Evolutionary conservation across 2,888 invertebrate species (phyloP).

Genomic region (Meteorus cinctellus): DNA sequence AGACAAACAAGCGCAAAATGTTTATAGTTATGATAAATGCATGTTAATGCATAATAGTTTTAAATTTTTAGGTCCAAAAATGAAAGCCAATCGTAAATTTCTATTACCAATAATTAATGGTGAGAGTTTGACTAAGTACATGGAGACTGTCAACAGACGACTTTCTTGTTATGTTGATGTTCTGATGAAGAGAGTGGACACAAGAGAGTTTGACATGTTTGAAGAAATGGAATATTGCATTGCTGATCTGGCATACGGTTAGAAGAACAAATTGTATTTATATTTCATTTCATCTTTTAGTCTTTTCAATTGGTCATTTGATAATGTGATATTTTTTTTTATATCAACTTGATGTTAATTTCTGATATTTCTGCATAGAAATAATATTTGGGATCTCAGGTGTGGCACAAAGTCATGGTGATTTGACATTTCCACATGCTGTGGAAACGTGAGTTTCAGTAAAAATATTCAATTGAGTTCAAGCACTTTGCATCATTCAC

Average conservation of each 20-base stretch:
- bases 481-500: background rate
- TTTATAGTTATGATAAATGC: no score
- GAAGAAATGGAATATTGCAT: conserved; percentile 11
- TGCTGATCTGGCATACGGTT: conserved; percentile 18
- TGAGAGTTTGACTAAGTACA: conserved; percentile 8
- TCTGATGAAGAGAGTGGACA: background rate
- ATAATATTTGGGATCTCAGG: conserved; percentile 15
- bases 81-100: background rate
- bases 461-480: background rate
- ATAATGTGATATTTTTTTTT: no score
- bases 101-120: conserved; percentile 7
- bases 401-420: background rate
- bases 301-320: no score
- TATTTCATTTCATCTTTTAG: background rate
- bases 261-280: background rate
- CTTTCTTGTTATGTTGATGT: background rate
- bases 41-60: background rate
- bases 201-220: conserved; percentile 18
- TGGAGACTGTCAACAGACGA: conserved; percentile 17
- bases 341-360: no score
- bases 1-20: no score
- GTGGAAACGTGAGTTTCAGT: background rate
- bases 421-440: background rate
- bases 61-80: background rate
- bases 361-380: background rate